A percentile compares a stretch with the other conserved stretches of the same genome.
These are phyloP conservation scores for Chrysemys picta DNA, from an alignment of 2,113 vertebrate species.

Conservation along the genomic window DNA sequence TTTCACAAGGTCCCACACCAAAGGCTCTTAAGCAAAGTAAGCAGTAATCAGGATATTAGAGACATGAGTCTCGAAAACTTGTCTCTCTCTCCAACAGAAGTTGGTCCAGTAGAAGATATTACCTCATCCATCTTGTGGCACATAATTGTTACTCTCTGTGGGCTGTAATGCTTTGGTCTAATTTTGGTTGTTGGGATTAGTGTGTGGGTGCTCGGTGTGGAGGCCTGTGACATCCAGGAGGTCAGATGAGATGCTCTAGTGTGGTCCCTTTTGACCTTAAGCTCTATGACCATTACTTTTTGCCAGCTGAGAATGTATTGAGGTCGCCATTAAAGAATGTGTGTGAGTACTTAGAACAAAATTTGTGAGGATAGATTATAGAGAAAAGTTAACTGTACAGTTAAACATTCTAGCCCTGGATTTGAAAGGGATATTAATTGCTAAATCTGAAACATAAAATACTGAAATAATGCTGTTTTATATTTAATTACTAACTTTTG, in stretches of 20 bases:
- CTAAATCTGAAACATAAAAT: not conserved
- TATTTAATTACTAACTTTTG: not conserved
- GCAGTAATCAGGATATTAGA: too few relatives aligned
- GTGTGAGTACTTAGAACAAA: not conserved
- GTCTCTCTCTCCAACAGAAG: too few relatives aligned
- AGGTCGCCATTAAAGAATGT: not conserved
- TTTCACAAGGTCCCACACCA: too few relatives aligned
- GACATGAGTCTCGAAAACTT: too few relatives aligned
- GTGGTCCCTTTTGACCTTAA: not conserved
- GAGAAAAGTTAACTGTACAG: not conserved
- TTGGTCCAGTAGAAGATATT: too few relatives aligned
- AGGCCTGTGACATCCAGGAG: not conserved
- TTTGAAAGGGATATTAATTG: not conserved
- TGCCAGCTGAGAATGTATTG: accelerated
- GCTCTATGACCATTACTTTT: not conserved
- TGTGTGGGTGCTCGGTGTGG: not conserved
- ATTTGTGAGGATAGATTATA: not conserved
- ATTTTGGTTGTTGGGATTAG: not conserved
- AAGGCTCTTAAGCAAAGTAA: too few relatives aligned
- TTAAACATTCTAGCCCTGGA: too few relatives aligned
- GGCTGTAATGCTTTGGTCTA: not conserved
- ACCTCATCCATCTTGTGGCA: too few relatives aligned
- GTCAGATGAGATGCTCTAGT: not conserved
- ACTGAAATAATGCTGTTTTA: not conserved
- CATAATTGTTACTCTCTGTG: not conserved